A percentile compares a stretch with the other conserved stretches of the same genome.
These are phyloP conservation scores for Zaprionus africanus DNA, from an alignment of 1,140 invertebrate genomes.

Conservation along the genomic window DNA sequence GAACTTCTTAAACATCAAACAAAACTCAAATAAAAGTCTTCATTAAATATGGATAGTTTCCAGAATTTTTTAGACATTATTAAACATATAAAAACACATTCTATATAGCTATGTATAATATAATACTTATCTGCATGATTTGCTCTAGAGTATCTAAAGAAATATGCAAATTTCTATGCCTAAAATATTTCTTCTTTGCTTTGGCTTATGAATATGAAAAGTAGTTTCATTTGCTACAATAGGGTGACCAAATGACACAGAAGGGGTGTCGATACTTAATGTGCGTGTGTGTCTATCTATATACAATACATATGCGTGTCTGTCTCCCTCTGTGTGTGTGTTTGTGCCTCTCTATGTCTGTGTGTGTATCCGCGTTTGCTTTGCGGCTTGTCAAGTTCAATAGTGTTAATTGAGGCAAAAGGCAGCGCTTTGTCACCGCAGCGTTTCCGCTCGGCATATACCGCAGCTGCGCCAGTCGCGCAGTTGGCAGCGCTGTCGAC, in stretches of 20 bases:
- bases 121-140: no score
- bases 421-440: conserved; percentile 51
- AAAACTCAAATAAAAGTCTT: no score
- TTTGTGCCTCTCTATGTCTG: background rate
- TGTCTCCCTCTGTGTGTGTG: background rate
- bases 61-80: no score
- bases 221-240: background rate
- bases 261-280: background rate
- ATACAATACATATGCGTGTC: background rate
- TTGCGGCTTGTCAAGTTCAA: conserved; percentile 65
- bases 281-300: background rate
- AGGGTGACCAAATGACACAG: background rate
- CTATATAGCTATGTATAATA: no score
- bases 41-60: no score
- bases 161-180: background rate
- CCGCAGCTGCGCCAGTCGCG: conserved; percentile 41
- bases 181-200: background rate
- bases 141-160: no score
- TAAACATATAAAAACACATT: background rate
- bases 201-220: background rate
- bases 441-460: conserved; percentile 53
- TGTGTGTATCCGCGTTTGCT: conserved; percentile 8
- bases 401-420: conserved; percentile 75
- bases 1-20: no score
- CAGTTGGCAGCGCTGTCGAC: background rate